phyloP scores from a whole-genome alignment of 2,113 vertebrate species.

The Danionella cerebrum region DNA sequence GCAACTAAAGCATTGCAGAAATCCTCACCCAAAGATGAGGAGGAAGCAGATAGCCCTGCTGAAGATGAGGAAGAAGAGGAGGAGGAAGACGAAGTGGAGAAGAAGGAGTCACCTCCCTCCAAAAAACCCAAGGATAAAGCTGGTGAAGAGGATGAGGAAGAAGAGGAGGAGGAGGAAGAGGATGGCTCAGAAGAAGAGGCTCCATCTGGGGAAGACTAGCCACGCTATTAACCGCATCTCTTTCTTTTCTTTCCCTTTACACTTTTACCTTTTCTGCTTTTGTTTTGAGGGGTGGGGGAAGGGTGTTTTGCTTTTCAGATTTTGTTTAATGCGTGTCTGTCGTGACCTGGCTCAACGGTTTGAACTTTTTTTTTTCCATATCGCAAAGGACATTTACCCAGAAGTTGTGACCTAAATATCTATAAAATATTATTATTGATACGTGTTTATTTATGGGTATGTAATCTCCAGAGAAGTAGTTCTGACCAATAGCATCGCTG shows the following conservation, averaged over 20 bases:
- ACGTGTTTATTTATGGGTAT: constrained; percentile 24
- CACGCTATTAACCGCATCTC: constrained; percentile 40
- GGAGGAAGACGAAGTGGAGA: constrained; percentile 77
- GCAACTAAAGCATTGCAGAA: constrained; percentile 86
- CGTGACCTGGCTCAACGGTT: constrained; percentile 67
- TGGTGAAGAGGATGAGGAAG: constrained; percentile 59
- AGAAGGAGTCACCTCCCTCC: constrained; percentile 71
- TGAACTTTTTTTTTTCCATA: constrained; percentile 44
- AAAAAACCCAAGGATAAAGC: constrained; percentile 78
- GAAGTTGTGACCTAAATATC: not conserved
- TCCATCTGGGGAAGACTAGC: constrained; percentile 93
- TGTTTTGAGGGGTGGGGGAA: constrained; percentile 29
- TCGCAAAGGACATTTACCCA: constrained; percentile 24
- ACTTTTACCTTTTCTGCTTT: constrained; percentile 20
- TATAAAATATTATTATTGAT: constrained; percentile 18
- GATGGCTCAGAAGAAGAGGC: constrained; percentile 95
- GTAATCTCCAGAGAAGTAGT: constrained; percentile 10
- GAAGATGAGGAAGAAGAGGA: constrained; percentile 68
- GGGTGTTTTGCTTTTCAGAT: constrained; percentile 34
- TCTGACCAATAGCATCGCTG: constrained; percentile 2
- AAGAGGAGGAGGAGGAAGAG: constrained; percentile 73
- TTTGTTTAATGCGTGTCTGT: constrained; percentile 23
- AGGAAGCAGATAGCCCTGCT: constrained; percentile 77
- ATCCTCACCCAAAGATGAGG: constrained; percentile 91
- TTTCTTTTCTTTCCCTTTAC: constrained; percentile 16